Percentiles rank a stretch among this genome's conserved stretches.
Evolutionary conservation across 2,113 vertebrate genomes (phyloP).

Genomic region (Misgurnus anguillicaudatus): DNA sequence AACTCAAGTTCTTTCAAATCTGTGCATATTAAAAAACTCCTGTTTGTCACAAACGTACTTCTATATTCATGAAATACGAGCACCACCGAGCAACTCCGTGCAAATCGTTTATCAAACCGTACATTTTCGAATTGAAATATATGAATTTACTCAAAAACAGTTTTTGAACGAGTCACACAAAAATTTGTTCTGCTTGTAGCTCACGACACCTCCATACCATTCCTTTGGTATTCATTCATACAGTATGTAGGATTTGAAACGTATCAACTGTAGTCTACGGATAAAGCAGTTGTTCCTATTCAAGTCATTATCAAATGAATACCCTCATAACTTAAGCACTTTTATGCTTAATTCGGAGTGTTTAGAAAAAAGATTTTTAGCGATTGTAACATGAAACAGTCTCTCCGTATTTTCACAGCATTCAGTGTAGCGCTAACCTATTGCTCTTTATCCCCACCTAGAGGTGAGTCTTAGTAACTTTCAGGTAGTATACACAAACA

Average conservation of each 20-base stretch:
- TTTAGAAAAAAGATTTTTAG: not conserved
- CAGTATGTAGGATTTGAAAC: not conserved
- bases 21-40: not conserved
- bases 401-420: not conserved
- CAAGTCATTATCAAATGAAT: not conserved
- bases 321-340: not conserved
- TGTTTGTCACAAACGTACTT: not conserved
- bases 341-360: not conserved
- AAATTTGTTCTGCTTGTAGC: no score
- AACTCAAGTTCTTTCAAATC: not conserved
- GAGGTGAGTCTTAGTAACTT: not conserved
- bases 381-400: not conserved
- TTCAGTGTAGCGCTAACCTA: slow-evolving; percentile 8
- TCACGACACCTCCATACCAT: not conserved
- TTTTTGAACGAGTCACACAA: no score
- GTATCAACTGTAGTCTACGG: not conserved
- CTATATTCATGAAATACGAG: not conserved
- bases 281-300: not conserved
- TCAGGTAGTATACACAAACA: not conserved
- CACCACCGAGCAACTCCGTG: no score
- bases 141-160: no score
- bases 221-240: not conserved
- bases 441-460: not conserved
- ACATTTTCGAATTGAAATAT: no score
- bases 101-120: no score